Base-by-base conservation (phyloP, 2,797 vertebrate genomes). In the Tenualosa thibaudeaui region DNA sequence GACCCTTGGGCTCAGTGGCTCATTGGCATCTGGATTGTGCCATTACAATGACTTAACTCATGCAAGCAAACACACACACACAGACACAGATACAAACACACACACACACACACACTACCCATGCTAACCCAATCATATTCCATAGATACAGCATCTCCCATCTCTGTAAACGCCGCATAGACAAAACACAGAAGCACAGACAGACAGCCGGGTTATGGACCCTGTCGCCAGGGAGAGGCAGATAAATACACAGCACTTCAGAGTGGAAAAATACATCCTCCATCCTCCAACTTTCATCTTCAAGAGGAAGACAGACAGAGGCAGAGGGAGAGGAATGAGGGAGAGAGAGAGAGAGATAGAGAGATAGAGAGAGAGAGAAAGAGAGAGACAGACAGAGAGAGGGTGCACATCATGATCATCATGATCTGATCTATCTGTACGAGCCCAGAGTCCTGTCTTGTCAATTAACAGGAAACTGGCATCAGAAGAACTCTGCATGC, bases 111-210 rank as follows among this genome's bases (percentile, higher is more conserved):
- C 19, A 75, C 31, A 12, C 68, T 75, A 75, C 68, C 8, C 68
- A 68, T 13, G 0, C 26, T 75, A 37, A 43, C 13, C 15, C 68
- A 17, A 15, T 89, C 91, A 91, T 88, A 90, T 92, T 89, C 82
- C 58, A 81, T 84, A 87, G 49, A 86, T 87, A 86, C 89, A 89
- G 83, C 71, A 62, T 83, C 84, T 81, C 50, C 81, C 81, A 83
- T 75, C 68, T 19, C 68, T 8, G 68, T 75, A 75, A 75, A 78
- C 40, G 37, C 40, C 3, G 71, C 71, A 46, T 19, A 78, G 71
- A 78, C 71, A 78, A 46, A 78, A 78, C 71, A 78, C 71, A 78
- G 71, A 78, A 17, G 17, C 71, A 46, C 15, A 37, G 71, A 78
- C 65, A 71, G 10, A 71, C 65, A 17, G 24, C 58, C 5, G 26